Evolutionary conservation across 2,888 invertebrate genomes (phyloP), one percentile per base, ranked within the genome.

Genomic region (Ligdia adustata): DNA sequence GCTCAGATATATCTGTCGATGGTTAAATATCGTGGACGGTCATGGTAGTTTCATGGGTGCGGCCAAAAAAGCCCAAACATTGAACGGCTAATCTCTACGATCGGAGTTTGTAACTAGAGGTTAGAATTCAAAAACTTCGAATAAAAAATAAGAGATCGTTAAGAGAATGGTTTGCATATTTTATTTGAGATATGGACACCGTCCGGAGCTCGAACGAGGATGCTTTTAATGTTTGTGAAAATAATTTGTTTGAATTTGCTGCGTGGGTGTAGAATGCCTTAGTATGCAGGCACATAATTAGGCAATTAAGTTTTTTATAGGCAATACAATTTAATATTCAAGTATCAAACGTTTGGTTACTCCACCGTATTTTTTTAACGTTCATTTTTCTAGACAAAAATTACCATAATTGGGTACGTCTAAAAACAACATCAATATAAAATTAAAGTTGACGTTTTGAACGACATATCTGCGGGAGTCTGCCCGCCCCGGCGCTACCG

Each of bases 1-100:
- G 67, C 74, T 69, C 75, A 72, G 80, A 83, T 82, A 67, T 75
- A 79, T 79, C 80, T 80, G 80, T 82, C 82, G 80, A 82, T 79
- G 75, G 69, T 79, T 74, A 77, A 48, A 76, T 75, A 75, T 81
- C 76, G 74, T 76, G 74, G 72, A 72, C 66, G 72, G 78, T 79
- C 77, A 77, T 73, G 75, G 72, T 79, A 75, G 78, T 83, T 82
- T 84, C 79, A 75, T 66, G 59, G 64, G 64, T 55, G 60, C 60
- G 60, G 65, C 75, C 69, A 72, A 79, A 82, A 81, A 75, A 75
- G 46, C 52, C n/a, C 56, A 71, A 75, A 75, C 72, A 71, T 62
- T 65, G 62, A 56, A 58, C 48, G 47, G 52, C 61, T 66, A 79
- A 82, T 82, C 81, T 75, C 64, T 47, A 62, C 60, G 74, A 85